Percentiles rank a stretch among this genome's conserved stretches.
These are phyloP conservation scores for Tridacna gigas DNA, from an alignment of 2,888 invertebrate species.

Conservation along the genomic window DNA sequence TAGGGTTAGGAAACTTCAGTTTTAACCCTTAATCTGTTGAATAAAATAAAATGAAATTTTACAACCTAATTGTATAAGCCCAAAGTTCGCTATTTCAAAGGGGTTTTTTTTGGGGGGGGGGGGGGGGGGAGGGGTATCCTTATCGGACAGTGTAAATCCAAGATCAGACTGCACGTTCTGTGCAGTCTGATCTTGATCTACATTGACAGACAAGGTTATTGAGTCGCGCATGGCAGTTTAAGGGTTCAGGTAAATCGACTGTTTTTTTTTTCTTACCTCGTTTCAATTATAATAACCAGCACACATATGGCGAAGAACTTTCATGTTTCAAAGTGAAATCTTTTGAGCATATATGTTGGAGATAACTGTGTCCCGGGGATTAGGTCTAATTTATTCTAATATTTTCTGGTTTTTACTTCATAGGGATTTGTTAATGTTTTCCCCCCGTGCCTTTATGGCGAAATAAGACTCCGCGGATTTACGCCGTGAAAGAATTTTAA, in stretches of 20 bases:
- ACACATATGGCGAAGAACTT: conserved; percentile 12
- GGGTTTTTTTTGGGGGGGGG: no score
- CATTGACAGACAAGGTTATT: no score
- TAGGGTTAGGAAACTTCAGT: neutral
- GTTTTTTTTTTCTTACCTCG: neutral
- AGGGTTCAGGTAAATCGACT: neutral
- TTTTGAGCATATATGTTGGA: neutral
- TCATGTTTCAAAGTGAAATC: conserved; percentile 3
- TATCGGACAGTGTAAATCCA: no score
- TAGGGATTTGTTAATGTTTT: neutral
- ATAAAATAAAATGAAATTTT: neutral
- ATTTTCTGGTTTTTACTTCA: conserved; percentile 2
- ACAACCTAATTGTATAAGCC: no score
- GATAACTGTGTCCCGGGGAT: conserved; percentile 26
- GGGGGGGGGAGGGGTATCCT: no score
- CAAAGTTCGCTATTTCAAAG: no score
- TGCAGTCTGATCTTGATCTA: no score
- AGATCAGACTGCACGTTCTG: no score
- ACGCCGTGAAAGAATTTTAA: conserved; percentile 55
- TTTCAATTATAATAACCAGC: conserved; percentile 23
- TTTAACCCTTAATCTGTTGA: neutral
- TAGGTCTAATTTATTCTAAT: conserved; percentile 55
- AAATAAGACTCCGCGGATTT: conserved; percentile 43
- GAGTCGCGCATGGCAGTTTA: no score
- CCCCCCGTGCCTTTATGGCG: conserved; percentile 17